A percentile compares a stretch with the other conserved stretches of the same genome.
These are phyloP conservation scores for Rhadinocentrus ornatus DNA, from an alignment of 2,797 vertebrate species.

Conservation along the genomic window DNA sequence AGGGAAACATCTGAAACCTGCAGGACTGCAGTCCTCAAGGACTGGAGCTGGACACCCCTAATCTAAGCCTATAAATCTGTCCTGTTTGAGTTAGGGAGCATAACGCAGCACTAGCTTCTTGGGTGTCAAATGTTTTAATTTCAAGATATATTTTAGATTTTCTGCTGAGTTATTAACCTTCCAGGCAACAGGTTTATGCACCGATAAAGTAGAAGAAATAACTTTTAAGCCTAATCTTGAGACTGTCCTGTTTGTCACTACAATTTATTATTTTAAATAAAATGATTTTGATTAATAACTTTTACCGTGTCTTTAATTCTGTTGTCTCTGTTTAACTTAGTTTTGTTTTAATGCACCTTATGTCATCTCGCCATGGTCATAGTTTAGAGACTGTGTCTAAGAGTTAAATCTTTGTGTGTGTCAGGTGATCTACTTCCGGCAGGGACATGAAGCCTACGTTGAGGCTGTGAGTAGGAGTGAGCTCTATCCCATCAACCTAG, in stretches of 20 bases:
- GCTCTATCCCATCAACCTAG: constrained; percentile 90
- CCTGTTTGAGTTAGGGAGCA: not conserved
- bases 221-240: too few species aligned
- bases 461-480: constrained; percentile 91
- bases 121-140: too few species aligned
- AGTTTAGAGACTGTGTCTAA: not conserved
- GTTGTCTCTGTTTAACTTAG: not conserved
- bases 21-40: too few species aligned
- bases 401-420: not conserved
- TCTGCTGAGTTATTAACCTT: too few species aligned
- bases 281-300: not conserved
- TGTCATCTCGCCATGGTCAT: not conserved
- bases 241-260: too few species aligned
- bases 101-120: not conserved
- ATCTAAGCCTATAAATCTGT: not conserved
- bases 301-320: not conserved
- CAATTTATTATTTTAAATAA: too few species aligned
- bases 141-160: too few species aligned
- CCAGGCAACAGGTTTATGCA: too few species aligned
- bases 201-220: too few species aligned
- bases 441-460: constrained; percentile 96
- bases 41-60: too few species aligned
- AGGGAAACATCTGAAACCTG: too few species aligned
- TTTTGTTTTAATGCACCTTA: not conserved
- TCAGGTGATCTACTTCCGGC: constrained; percentile 97